These are phyloP conservation scores for Imbricaverruca yamaguchii DNA, from an alignment of 2,888 invertebrate genomes.

Conservation along the genomic window DNA sequence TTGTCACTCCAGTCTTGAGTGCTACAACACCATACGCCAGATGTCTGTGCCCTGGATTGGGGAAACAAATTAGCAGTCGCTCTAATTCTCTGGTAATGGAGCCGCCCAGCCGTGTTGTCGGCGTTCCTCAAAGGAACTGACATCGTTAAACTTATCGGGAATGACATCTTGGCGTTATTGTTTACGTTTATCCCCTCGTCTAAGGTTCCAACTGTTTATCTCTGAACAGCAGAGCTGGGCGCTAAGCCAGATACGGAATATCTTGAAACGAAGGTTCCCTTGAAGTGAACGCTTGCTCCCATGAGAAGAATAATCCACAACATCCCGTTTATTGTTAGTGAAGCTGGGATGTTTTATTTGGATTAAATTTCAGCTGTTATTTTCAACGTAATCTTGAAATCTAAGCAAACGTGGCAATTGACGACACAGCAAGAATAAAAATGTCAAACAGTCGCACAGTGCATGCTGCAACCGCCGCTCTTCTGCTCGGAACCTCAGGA, in stretches of 20 bases:
- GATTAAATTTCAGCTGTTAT: not conserved
- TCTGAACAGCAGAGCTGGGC: not conserved
- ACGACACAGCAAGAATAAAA: not conserved
- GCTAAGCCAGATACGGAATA: not conserved
- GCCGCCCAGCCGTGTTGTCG: not conserved
- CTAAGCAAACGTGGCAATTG: too few species aligned
- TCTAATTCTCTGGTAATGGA: not conserved
- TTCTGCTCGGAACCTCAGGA: not conserved
- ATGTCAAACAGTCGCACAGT: not conserved
- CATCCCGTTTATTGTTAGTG: not conserved
- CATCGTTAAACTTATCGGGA: not conserved
- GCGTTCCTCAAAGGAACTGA: not conserved
- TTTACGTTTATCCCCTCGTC: not conserved
- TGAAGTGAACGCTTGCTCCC: not conserved
- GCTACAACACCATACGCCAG: too few species aligned
- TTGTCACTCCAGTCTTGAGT: not conserved
- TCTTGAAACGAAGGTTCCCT: not conserved
- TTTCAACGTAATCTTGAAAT: too few species aligned
- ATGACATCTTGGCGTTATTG: slow-evolving; percentile 20
- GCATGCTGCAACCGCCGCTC: not conserved
- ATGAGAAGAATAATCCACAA: not conserved
- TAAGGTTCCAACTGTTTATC: not conserved
- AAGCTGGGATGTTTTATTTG: not conserved
- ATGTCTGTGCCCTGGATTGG: not conserved
- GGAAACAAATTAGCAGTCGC: not conserved